phyloP scores from a whole-genome alignment of 2,797 vertebrate species.

The Lithobates pipiens region DNA sequence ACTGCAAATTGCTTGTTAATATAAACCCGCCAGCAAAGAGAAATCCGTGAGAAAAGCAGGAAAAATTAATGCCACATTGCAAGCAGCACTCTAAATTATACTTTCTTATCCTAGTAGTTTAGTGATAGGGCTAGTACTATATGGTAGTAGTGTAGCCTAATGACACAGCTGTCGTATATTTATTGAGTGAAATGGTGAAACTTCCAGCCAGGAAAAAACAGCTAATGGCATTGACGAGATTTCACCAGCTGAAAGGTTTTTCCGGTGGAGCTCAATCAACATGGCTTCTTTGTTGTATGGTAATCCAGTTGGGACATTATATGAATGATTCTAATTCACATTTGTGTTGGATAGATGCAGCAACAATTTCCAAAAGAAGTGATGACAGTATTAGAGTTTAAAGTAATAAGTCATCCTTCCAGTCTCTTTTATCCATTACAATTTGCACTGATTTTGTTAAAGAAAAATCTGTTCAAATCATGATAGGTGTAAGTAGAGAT shows the following conservation, averaged over 20 bases:
- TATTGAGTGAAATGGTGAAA: neutral
- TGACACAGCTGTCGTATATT: neutral
- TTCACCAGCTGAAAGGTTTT: neutral
- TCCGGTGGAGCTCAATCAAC: too few species aligned
- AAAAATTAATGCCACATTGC: slow-evolving; percentile 43
- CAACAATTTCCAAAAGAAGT: too few species aligned
- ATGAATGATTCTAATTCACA: too few species aligned
- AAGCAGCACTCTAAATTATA: neutral
- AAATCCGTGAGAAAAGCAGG: slow-evolving; percentile 43
- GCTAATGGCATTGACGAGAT: neutral
- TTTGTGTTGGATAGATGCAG: too few species aligned
- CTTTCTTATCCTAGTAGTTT: slow-evolving; percentile 5
- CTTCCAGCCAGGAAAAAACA: neutral
- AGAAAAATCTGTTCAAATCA: too few species aligned
- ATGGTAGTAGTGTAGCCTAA: neutral
- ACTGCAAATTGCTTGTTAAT: slow-evolving; percentile 64
- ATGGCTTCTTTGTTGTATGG: too few species aligned
- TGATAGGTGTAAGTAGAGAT: too few species aligned
- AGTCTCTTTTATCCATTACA: too few species aligned
- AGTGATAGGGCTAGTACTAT: neutral
- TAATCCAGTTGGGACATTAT: too few species aligned
- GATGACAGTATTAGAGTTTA: too few species aligned
- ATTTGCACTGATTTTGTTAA: too few species aligned
- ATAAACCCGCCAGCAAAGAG: slow-evolving; percentile 46
- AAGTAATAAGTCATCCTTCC: too few species aligned